Evolutionary conservation across 2,888 invertebrate genomes (phyloP), one percentile per base, ranked within the genome.

Genomic region (Monochamus alternatus): DNA sequence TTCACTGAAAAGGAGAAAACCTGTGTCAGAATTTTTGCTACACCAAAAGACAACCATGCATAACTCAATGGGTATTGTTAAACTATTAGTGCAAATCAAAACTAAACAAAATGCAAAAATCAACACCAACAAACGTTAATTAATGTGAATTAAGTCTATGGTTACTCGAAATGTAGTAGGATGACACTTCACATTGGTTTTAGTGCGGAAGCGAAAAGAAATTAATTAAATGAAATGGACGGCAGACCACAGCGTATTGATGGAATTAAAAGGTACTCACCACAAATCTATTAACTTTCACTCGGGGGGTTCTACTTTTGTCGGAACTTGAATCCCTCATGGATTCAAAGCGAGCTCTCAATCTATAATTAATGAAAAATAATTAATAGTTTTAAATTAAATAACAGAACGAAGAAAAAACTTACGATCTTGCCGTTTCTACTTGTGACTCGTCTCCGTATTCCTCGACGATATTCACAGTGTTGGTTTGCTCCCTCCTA

Each of bases 201-300:
- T 78, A 76, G 75, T 78, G 76, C 77, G 60, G 62, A 76, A 79
- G 69, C 75, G 47, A 68, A 58, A 75, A 44, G 58, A 73, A 60
- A 73, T 60, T 63, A 65, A 51, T 55, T 59, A 38, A 66, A 52
- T 58, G 47, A 71, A 70, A 60, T 44, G 67, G 62, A 70, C 38
- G 55, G 22, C 55, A 55, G 14, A 55, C 47, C 47, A 55, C 55
- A 22, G n/a, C 22, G 7, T 14, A 14, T 55, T 12, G 14, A 10
- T 9, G 69, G 72, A 75, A 73, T 75, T 55, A 68, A 77, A 66
- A 38, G 65, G 30, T 31, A 93, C 96, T 95, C 89, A 97, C 97
- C 93, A 97, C 96, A 92, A 97, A 97, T 91, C 97, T 91, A 88
- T 97, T 96, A 83, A 97, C 96, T 92, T 95, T 95, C 77, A 93